Conservation (phyloP, 2,113 vertebrate species). For the Brachionichthys hirsutus region DNA sequence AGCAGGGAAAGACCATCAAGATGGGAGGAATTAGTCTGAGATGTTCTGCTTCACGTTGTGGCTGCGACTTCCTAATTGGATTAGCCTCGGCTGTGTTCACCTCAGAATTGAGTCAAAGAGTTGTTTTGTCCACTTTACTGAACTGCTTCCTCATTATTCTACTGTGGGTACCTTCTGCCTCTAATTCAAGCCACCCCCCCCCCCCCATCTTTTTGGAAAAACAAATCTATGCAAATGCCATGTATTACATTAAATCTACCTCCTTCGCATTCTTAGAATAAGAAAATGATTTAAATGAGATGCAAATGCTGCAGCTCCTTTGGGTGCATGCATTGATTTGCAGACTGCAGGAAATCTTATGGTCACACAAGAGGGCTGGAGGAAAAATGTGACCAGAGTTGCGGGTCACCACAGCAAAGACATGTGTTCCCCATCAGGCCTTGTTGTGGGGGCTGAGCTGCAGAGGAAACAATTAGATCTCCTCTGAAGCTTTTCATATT, state of each 20-base stretch:
- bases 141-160: constrained; percentile 1
- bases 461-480: constrained; percentile 55
- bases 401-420: constrained; percentile 35
- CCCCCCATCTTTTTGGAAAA: neutral
- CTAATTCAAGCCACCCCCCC: neutral
- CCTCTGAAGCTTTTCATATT: constrained; percentile 26
- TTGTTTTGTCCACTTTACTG: neutral
- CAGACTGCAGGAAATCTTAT: constrained; percentile 34
- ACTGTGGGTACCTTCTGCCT: constrained; percentile 1
- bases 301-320: neutral
- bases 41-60: constrained; percentile 28
- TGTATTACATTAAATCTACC: constrained; percentile 1
- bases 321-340: constrained; percentile 11
- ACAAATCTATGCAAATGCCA: constrained; percentile 6
- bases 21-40: constrained; percentile 1
- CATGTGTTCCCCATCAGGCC: constrained; percentile 69
- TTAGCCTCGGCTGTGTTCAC: neutral
- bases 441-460: constrained; percentile 32
- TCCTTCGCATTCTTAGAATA: constrained; percentile 5
- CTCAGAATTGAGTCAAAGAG: constrained; percentile 5
- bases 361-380: constrained; percentile 10
- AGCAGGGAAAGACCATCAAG: constrained; percentile 13
- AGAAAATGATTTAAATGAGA: constrained; percentile 1
- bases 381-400: constrained; percentile 41
- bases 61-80: neutral